Evolutionary conservation across 2,888 invertebrate species (phyloP).

Genomic region (Oxytorus armatus): DNA sequence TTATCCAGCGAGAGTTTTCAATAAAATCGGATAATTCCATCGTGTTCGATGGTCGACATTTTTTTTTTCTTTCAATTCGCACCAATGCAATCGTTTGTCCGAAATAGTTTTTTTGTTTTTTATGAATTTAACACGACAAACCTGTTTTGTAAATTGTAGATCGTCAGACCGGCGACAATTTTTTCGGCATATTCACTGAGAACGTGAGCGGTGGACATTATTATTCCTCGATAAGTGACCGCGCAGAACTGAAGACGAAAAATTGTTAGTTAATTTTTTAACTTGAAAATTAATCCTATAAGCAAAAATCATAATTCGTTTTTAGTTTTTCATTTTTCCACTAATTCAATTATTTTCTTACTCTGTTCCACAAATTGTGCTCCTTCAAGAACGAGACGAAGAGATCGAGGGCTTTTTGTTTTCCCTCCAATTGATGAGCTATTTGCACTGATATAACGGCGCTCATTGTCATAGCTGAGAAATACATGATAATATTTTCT

Average conservation of each 20-base stretch:
- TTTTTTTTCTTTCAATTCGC: no score
- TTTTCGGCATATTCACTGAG: constrained; percentile 93
- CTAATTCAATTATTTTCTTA: constrained; percentile 81
- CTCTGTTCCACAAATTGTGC: constrained; percentile 88
- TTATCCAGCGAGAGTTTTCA: no score
- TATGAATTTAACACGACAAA: constrained; percentile 67
- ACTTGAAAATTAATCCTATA: not conserved
- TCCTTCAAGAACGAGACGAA: constrained; percentile 91
- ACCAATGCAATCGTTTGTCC: not conserved
- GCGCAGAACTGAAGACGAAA: constrained; percentile 84
- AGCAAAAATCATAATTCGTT: no score
- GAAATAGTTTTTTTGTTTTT: not conserved
- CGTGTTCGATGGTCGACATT: no score
- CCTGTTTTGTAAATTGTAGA: constrained; percentile 88
- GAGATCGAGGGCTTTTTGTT: constrained; percentile 91
- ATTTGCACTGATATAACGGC: constrained; percentile 91
- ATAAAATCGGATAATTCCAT: no score
- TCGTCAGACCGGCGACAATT: constrained; percentile 89
- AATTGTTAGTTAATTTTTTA: not conserved
- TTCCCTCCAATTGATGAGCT: constrained; percentile 93
- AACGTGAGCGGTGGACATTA: constrained; percentile 86
- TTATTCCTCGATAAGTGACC: constrained; percentile 84
- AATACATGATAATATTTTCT: constrained; percentile 48
- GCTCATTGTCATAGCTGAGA: constrained; percentile 80
- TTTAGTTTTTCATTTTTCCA: no score